Evolutionary conservation across 2,797 vertebrate species (phyloP), one percentile per base, ranked within the genome.

Genomic region (Sylvia borin): DNA sequence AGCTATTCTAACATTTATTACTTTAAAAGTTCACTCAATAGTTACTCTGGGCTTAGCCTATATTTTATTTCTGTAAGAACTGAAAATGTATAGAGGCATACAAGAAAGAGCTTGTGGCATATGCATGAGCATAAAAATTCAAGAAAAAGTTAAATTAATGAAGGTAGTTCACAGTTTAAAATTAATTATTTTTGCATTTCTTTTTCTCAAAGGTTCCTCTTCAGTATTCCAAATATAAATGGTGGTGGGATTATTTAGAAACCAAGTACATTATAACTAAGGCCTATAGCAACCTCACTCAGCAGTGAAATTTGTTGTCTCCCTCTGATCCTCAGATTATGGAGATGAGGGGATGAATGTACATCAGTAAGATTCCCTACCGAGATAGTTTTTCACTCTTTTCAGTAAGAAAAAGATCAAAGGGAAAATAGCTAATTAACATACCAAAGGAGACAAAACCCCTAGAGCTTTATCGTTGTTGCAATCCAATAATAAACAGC

Each of bases 401-500:
- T 98, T 98, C 95, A 96, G 97, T 97, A 93, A 96, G 97, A 97
- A 97, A 97, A 98, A 98, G 98, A 98, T 98, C 98, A 98, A 98
- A 98, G 97, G 92, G 92, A 98, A 98, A 97, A 97, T 85, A 97
- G 93, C 96, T 98, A 98, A 98, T 98, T 98, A 98, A 97, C 98
- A 98, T 98, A 98, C 98, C 97, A 98, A 98, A 98, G 97, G 97
- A 98, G 98, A 98, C 97, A 98, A 98, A 97, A 96, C 94, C 98
- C 98, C 97, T 97, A 98, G 98, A 98, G 98, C 96, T 98, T 98
- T 98, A 98, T 98, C 97, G 90, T 98, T 98, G 98, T 98, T 98
- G 97, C 98, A 97, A 98, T 98, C 98, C 98, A 98, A 98, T 98
- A 98, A 98, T 98, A 98, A 98, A 98, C 98, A 98, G 97, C 97